phyloP scores from a whole-genome alignment of 2,888 invertebrate genomes.

The Macrophya alboannulata region DNA sequence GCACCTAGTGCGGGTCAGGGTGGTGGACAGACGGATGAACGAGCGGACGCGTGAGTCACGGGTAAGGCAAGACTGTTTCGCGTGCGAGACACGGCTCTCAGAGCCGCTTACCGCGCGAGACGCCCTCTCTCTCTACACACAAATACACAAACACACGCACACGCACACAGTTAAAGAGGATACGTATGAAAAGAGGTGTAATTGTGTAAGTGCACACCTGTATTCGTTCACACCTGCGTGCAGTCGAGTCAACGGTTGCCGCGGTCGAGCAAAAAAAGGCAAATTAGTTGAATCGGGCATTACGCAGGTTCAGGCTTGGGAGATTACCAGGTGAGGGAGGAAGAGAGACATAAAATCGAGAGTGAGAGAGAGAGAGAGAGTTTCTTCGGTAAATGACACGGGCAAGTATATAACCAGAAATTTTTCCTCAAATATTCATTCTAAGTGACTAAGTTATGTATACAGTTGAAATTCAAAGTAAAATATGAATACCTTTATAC shows the following conservation, averaged over 20 bases:
- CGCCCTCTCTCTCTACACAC: slow-evolving; percentile 22
- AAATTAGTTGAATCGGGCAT: slow-evolving; percentile 46
- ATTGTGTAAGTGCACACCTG: slow-evolving; percentile 33
- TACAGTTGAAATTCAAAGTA: background rate
- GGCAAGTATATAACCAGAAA: background rate
- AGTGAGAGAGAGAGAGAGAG: slow-evolving; percentile 59
- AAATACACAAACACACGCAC: slow-evolving; percentile 4
- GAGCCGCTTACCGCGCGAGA: slow-evolving; percentile 39
- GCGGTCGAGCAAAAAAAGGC: slow-evolving; percentile 42
- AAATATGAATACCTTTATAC: background rate
- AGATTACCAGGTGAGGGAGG: slow-evolving; percentile 27
- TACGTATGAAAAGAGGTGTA: background rate
- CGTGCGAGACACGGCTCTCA: slow-evolving; percentile 50
- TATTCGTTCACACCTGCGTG: slow-evolving; percentile 38
- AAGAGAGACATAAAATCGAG: slow-evolving; percentile 45
- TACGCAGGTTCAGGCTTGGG: slow-evolving; percentile 22
- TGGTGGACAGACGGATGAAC: slow-evolving; percentile 6
- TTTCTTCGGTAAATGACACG: background rate
- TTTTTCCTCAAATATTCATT: background rate
- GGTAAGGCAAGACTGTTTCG: slow-evolving; percentile 40
- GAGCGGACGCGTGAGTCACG: slow-evolving; percentile 36
- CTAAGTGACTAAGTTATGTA: no score
- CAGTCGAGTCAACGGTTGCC: slow-evolving; percentile 34
- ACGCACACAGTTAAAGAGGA: background rate
- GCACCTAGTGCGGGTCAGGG: slow-evolving; percentile 39